phyloP scores from a whole-genome alignment of 1,140 invertebrate species.

The fruit fly (Drosophila melanogaster) region Release_6_plus_ISO1_MT NT_037436.4:6593501-6594000 shows the following conservation, averaged over 20 bases:
- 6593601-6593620: constrained; percentile 48
- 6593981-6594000: constrained; percentile 53
- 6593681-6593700: constrained; percentile 72
- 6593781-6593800: constrained; percentile 81
- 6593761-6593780: constrained; percentile 49
- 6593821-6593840: constrained; percentile 52
- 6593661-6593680: constrained; percentile 50
- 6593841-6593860: constrained; percentile 47
- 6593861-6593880: constrained; percentile 36
- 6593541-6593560: constrained; percentile 37
- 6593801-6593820: constrained; percentile 65
- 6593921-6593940: constrained; percentile 54
- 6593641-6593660: constrained; percentile 75
- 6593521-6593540: constrained; percentile 55
- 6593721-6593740: constrained; percentile 49
- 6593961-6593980: constrained; percentile 80
- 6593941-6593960: constrained; percentile 34
- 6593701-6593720: constrained; percentile 72
- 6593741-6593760: constrained; percentile 74
- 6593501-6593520: constrained; percentile 45
- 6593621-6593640: constrained; percentile 50
- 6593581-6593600: constrained; percentile 37
- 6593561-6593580: constrained; percentile 34
- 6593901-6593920: constrained; percentile 48
- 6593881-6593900: constrained; percentile 52